Evolutionary conservation across 92 coral and sea anemone genomes (phyloP), one percentile per base, ranked within the genome.

Genomic region (Palythoa caribaeorum): DNA sequence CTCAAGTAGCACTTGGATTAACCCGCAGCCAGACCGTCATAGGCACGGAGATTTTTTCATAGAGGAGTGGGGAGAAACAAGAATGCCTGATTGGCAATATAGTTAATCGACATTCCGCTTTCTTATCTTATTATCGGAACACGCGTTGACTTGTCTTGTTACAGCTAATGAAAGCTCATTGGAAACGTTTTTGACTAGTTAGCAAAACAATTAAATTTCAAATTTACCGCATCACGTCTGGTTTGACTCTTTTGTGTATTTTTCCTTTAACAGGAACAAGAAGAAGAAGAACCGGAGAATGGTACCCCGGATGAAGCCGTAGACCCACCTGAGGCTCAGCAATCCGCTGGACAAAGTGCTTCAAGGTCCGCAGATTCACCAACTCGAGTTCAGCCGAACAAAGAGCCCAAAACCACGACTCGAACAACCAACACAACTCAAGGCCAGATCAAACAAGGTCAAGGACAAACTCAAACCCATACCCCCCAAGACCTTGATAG

Each of bases 281-380:
- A 95, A 76, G 96, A 94, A 48, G 94, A 88, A 35, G 99, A 95
- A 52, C 92, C 93, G 21, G 98, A 97, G 40, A 92, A 90, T 80
- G 97, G 89, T 20, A 87, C 80, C 80, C 93, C 99, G n/a, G 98
- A 96, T 20, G 99, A 97, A 39, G 97, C 94, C 11, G 84, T 88
- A 2, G 91, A 90, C 50, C 90, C 97, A 62, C 79, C 88, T 9
- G 79, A 78, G 54, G 36, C 79, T 17, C 90, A 88, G 73, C 94
- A 17, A 39, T 8, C 78, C 38, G 75, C 75, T 38, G 74, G 39
- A 80, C 85, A 81, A 50, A 36, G 86, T 20, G 20, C 47, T 21
- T 76, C 10, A 3, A 66, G 66, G 76, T 44, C 75, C 28, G 83
- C 68, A 21, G 86, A 81, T 36, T 69, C 86, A 9, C 44, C 86